Base-by-base conservation (phyloP, 1,140 invertebrate species). In the Drosophila bocki region DNA sequence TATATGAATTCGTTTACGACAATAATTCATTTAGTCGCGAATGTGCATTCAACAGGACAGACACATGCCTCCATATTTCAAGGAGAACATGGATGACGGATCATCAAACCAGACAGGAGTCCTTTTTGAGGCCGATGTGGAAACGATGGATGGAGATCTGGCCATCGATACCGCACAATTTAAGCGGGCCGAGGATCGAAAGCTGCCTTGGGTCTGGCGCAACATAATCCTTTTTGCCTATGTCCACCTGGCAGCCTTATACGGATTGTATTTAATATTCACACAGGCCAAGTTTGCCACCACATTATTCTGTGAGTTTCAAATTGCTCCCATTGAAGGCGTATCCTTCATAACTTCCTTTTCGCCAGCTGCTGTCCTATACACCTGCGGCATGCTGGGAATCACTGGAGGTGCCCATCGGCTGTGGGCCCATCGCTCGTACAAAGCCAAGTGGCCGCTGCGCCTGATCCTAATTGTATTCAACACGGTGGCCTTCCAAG, bases 331-430 rank as follows among this genome's bases (percentile, higher is more conserved):
- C 3, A 15, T 7, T 15, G 17, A 11, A 8, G 51, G 13, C 32
- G 12, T 2, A 1, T 53, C 32, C 33, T 54, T 54, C 4, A 22
- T 54, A 37, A 54, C 17, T 9, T 8, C 7, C 0, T 5, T 19
- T 37, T 4, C 33, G 0, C 7, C 11, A 65, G 63, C 63, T 29
- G 63, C 54, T 8, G 7, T 8, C 12, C 63, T 65, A 8, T 65
- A 65, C n/a, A 45, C 4, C 2, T 59, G 54, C 12, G 63, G 63
- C 4, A 65, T 65, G 63, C n/a, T 98, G 17, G 97, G 97, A 5
- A 96, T 99, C 56, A 99, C 98, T 9, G 98, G 97, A 41, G 98
- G 98, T 19, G 97, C 97, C 12, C 98, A 99, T 93, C 95, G 98
- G 80, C 94, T 99, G n/a, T 99, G 98, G 98, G 95, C 98, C 7